phyloP scores from a whole-genome alignment of 2,888 invertebrate species.

The Myopa tessellatipennis region DNA sequence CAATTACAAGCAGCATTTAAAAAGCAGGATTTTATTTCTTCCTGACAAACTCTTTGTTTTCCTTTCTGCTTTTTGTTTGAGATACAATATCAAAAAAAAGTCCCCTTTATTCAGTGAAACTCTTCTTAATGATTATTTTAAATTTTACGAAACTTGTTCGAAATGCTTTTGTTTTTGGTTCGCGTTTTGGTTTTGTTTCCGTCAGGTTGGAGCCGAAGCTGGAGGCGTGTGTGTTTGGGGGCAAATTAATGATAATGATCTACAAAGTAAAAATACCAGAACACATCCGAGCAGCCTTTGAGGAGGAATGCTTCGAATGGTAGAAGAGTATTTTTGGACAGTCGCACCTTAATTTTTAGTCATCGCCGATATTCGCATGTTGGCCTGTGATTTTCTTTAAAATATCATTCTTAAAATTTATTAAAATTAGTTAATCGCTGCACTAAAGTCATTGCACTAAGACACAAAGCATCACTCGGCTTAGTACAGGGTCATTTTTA shows the following conservation, averaged over 20 bases:
- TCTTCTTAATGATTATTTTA: background rate
- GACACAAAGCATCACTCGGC: too few relatives aligned
- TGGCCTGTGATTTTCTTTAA: too few relatives aligned
- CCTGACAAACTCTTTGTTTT: too few relatives aligned
- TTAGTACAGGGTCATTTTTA: too few relatives aligned
- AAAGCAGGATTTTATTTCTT: too few relatives aligned
- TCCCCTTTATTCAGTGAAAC: background rate
- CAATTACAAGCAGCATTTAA: too few relatives aligned
- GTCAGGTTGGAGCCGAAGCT: background rate
- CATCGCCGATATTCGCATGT: too few relatives aligned
- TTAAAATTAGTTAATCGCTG: too few relatives aligned
- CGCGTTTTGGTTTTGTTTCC: background rate
- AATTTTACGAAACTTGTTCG: background rate
- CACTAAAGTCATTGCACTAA: too few relatives aligned
- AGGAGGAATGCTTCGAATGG: background rate
- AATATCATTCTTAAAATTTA: too few relatives aligned
- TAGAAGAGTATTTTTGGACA: conserved; percentile 12
- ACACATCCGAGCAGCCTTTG: too few relatives aligned
- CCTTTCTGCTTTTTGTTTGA: too few relatives aligned
- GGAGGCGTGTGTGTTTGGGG: conserved; percentile 13
- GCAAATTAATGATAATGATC: background rate
- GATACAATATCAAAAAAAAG: background rate
- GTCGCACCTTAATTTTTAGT: conserved; percentile 11
- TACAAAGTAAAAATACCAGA: background rate
- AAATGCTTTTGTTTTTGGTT: background rate